phyloP scores from a whole-genome alignment of 1,140 invertebrate species.

The Maconellicoccus hirsutus region DNA sequence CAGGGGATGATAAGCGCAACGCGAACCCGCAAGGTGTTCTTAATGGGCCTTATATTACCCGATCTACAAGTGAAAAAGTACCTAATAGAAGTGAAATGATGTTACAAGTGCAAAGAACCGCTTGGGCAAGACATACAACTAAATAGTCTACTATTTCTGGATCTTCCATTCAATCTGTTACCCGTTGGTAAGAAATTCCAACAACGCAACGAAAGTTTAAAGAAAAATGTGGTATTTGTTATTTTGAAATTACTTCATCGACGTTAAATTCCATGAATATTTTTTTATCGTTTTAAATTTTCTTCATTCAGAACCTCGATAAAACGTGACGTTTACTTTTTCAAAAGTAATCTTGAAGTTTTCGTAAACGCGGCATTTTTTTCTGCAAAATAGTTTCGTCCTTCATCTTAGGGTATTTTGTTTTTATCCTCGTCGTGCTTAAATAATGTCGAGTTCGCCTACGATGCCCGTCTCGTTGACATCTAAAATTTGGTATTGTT shows the following conservation, averaged over 20 bases:
- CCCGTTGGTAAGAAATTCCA: background rate
- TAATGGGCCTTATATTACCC: constrained; percentile 48
- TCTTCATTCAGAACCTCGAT: background rate
- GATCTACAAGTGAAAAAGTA: constrained; percentile 71
- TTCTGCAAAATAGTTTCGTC: too few species aligned
- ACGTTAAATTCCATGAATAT: background rate
- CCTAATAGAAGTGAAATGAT: constrained; percentile 69
- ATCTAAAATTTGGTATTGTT: too few species aligned
- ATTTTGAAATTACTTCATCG: background rate
- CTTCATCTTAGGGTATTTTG: too few species aligned
- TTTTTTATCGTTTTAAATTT: background rate
- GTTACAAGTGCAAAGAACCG: constrained; percentile 62
- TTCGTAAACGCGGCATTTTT: too few species aligned
- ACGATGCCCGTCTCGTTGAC: too few species aligned
- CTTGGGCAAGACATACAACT: constrained; percentile 74
- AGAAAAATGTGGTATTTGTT: background rate
- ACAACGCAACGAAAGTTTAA: background rate
- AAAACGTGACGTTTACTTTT: too few species aligned
- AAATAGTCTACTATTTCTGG: constrained; percentile 41
- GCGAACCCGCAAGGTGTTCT: background rate
- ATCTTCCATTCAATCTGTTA: background rate
- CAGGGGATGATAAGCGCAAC: constrained; percentile 9
- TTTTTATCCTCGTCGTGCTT: too few species aligned
- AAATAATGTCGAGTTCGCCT: too few species aligned
- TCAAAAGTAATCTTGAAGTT: background rate